Conservation (phyloP, 2,113 vertebrate species). For the Sterrhoptilus dennistouni region DNA sequence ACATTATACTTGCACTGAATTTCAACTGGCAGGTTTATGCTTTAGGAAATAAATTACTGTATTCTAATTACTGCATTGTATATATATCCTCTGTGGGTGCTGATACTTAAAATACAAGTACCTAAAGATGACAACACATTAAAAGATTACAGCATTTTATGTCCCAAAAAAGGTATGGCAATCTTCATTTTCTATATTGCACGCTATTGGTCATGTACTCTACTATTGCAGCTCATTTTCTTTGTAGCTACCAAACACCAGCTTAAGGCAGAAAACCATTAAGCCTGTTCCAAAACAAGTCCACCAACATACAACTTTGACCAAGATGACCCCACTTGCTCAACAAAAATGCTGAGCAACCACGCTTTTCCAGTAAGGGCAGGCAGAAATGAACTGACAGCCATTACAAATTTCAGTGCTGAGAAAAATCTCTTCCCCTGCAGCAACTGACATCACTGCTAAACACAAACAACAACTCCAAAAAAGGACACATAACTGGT, state of each 20-base stretch:
- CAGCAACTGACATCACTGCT: background rate
- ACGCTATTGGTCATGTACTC: accelerated
- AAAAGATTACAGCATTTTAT: background rate
- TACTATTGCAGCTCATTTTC: background rate
- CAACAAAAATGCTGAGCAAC: background rate
- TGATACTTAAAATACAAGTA: background rate
- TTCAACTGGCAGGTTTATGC: background rate
- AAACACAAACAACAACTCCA: background rate
- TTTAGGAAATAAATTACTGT: background rate
- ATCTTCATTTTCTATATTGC: background rate
- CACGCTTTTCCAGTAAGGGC: background rate
- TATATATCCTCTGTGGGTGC: background rate
- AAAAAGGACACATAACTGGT: background rate
- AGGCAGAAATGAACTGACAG: background rate
- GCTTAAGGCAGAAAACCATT: background rate
- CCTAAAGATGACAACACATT: background rate
- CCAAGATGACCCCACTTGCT: background rate
- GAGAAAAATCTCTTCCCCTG: background rate
- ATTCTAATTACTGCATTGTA: background rate
- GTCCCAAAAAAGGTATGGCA: background rate
- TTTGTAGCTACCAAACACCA: background rate
- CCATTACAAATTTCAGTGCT: background rate
- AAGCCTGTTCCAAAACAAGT: background rate
- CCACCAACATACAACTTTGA: background rate
- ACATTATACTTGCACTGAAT: background rate